Percentiles rank a stretch among this genome's conserved stretches.
These are phyloP conservation scores for Perca fluviatilis DNA, from an alignment of 2,113 vertebrate species.

Conservation along the genomic window DNA sequence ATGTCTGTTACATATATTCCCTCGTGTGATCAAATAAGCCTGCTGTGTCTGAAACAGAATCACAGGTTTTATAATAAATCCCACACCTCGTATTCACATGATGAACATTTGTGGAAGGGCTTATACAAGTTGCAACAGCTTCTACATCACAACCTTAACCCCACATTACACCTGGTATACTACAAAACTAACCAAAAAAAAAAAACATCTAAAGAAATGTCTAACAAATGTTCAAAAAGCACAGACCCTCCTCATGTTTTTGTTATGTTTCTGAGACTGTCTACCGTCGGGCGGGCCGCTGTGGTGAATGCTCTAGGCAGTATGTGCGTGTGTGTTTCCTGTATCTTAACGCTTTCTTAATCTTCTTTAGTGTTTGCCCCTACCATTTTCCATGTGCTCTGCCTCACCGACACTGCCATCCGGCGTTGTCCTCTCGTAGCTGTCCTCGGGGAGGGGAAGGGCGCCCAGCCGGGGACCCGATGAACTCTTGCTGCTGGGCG, in stretches of 20 bases:
- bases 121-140: slow-evolving; percentile 28
- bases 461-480: slow-evolving; percentile 99
- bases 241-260: slow-evolving; percentile 14
- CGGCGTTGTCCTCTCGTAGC: slow-evolving; percentile 99
- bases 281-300: slow-evolving; percentile 33
- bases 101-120: slow-evolving; percentile 18
- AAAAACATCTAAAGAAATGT: neutral
- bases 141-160: slow-evolving; percentile 17
- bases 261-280: slow-evolving; percentile 52
- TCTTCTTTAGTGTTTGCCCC: slow-evolving; percentile 93
- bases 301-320: slow-evolving; percentile 38
- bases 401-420: slow-evolving; percentile 99
- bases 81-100: slow-evolving; percentile 30
- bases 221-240: slow-evolving; percentile 5
- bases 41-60: slow-evolving; percentile 45
- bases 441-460: slow-evolving; percentile 99
- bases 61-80: slow-evolving; percentile 41
- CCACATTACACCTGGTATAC: slow-evolving; percentile 21
- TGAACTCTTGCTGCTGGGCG: slow-evolving; percentile 99
- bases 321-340: slow-evolving; percentile 72
- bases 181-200: neutral
- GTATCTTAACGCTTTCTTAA: slow-evolving; percentile 64
- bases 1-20: slow-evolving; percentile 49
- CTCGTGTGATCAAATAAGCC: slow-evolving; percentile 60
- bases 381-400: slow-evolving; percentile 99